phyloP scores from a whole-genome alignment of 2,888 invertebrate species.

The Koerneria pararmatus region DNA sequence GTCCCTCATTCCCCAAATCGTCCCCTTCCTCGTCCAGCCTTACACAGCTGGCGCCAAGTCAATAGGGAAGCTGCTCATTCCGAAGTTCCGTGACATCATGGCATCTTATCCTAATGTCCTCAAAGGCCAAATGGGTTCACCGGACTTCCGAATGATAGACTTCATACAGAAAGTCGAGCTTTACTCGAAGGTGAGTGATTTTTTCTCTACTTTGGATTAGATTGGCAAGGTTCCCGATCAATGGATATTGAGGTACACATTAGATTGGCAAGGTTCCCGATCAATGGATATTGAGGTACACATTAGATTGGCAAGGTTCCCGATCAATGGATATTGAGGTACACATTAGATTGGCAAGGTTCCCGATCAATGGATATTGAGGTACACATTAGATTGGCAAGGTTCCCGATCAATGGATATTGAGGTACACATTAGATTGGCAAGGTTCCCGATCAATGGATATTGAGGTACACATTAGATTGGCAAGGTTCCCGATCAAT shows the following conservation, averaged over 20 bases:
- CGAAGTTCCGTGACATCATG: conserved; percentile 52
- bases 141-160: conserved; percentile 56
- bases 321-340: too few species aligned
- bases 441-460: too few species aligned
- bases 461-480: too few species aligned
- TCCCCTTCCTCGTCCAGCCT: conserved; percentile 48
- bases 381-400: too few species aligned
- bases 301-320: too few species aligned
- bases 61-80: conserved; percentile 54
- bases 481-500: too few species aligned
- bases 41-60: conserved; percentile 46
- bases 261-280: too few species aligned
- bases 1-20: conserved; percentile 40
- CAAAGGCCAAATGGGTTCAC: conserved; percentile 47
- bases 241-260: conserved; percentile 6
- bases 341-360: too few species aligned
- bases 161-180: conserved; percentile 48
- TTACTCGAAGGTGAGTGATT: conserved; percentile 40
- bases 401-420: too few species aligned
- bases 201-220: not conserved
- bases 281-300: too few species aligned
- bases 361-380: too few species aligned
- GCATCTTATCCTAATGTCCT: conserved; percentile 42
- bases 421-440: too few species aligned
- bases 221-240: conserved; percentile 2